A percentile compares a stretch with the other conserved stretches of the same genome.
Conservation (phyloP, 2,113 vertebrate species). For the Xyliphius kryptos region DNA sequence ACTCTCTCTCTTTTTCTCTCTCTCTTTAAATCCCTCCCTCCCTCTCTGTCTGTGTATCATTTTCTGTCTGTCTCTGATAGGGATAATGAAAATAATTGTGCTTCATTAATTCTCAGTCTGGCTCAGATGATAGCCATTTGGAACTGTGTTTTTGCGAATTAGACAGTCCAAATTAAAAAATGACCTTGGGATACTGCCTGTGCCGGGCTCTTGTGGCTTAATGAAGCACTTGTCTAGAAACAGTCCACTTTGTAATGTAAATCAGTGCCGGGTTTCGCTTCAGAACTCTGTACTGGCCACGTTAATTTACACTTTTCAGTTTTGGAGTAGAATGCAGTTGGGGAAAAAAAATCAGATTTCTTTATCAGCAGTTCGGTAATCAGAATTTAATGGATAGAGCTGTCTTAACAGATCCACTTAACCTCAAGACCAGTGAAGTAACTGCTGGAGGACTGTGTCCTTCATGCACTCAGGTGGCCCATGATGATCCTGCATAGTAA, state of each 20-base stretch:
- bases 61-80: constrained; percentile 82
- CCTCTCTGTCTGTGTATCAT: constrained; percentile 56
- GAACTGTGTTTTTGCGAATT: constrained; percentile 98
- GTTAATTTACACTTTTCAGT: constrained; percentile 47
- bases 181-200: constrained; percentile 92
- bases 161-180: constrained; percentile 96
- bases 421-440: constrained; percentile 38
- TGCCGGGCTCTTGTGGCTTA: constrained; percentile 77
- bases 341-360: constrained; percentile 20
- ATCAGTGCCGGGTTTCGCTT: constrained; percentile 56
- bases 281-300: constrained; percentile 42
- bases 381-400: constrained; percentile 22
- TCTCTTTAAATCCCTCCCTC: constrained; percentile 24
- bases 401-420: constrained; percentile 46
- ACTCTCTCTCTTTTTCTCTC: constrained; percentile 46
- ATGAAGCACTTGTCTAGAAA: constrained; percentile 85
- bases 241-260: constrained; percentile 79
- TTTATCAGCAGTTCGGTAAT: constrained; percentile 41
- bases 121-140: constrained; percentile 96
- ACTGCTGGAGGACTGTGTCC: constrained; percentile 26
- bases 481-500: constrained; percentile 10
- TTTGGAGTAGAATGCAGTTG: too few relatives aligned
- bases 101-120: constrained; percentile 94
- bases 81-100: constrained; percentile 96
- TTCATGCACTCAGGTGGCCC: background rate